Percentiles rank a stretch among this genome's conserved stretches.
Conservation (phyloP, 2,888 invertebrate species). For the Pristionchus fissidentatus region DNA sequence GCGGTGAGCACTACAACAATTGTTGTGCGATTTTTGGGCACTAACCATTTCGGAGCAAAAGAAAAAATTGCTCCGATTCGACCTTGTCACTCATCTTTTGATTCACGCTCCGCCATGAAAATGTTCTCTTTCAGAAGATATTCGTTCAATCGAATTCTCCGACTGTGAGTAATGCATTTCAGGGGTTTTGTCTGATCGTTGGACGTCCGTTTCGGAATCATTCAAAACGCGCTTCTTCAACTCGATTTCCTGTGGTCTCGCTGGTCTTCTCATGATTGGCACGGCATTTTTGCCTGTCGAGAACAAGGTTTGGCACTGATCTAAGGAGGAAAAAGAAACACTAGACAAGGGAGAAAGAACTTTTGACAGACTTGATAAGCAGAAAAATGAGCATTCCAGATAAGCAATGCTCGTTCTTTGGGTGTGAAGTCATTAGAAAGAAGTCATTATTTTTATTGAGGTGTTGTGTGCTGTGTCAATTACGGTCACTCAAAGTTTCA, state of each 20-base stretch:
- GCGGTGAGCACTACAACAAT: slow-evolving; percentile 49
- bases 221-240: slow-evolving; percentile 56
- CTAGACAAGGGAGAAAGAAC: not conserved
- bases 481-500: slow-evolving; percentile 52
- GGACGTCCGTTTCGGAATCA: slow-evolving; percentile 43
- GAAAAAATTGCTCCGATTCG: not conserved
- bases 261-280: slow-evolving; percentile 52
- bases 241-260: slow-evolving; percentile 54
- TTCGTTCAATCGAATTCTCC: no score
- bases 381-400: not conserved
- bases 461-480: slow-evolving; percentile 50
- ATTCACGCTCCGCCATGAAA: not conserved
- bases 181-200: slow-evolving; percentile 43
- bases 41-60: not conserved
- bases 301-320: slow-evolving; percentile 43
- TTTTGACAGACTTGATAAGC: not conserved
- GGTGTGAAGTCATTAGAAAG: no score
- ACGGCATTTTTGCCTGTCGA: slow-evolving; percentile 52
- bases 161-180: no score
- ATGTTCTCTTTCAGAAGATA: not conserved
- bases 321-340: not conserved
- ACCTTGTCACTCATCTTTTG: slow-evolving; percentile 27
- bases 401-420: not conserved
- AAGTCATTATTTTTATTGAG: slow-evolving; percentile 29
- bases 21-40: not conserved